Evolutionary conservation across 2,797 vertebrate genomes (phyloP).

Genomic region (Cryptoblepharus egeriae): DNA sequence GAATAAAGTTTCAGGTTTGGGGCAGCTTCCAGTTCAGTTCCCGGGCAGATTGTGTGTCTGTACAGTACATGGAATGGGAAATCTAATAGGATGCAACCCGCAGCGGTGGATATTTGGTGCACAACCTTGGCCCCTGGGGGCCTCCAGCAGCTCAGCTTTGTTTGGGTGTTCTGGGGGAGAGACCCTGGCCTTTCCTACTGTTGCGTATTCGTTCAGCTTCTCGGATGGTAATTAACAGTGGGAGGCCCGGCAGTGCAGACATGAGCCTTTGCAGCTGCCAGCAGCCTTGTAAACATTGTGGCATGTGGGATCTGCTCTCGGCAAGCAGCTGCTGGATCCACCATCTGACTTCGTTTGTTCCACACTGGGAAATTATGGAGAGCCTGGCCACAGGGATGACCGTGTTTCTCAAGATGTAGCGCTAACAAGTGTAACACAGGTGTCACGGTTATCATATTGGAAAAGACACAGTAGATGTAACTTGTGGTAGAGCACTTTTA

Average conservation of each 20-base stretch:
- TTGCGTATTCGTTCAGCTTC: conserved; percentile 13
- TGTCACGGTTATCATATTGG: no score
- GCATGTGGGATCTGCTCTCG: conserved; percentile 7
- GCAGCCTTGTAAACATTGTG: neutral
- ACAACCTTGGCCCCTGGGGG: conserved; percentile 7
- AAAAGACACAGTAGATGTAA: no score
- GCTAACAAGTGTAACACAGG: no score
- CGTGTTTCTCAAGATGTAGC: neutral
- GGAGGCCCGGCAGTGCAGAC: neutral
- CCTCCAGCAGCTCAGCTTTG: neutral
- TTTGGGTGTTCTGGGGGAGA: fast-evolving
- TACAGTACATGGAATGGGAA: neutral
- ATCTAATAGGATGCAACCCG: neutral
- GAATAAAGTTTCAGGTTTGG: neutral
- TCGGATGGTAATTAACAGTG: neutral
- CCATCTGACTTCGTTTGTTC: neutral
- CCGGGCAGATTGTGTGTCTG: neutral
- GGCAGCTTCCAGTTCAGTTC: neutral
- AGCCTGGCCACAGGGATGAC: no score
- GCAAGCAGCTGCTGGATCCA: neutral
- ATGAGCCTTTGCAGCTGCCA: conserved; percentile 28
- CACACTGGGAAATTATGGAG: neutral
- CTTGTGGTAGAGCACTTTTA: no score
- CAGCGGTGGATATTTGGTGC: neutral
- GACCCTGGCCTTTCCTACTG: conserved; percentile 17